phyloP scores from a whole-genome alignment of 2,888 invertebrate species.

The Dexiosoma caninum region DNA sequence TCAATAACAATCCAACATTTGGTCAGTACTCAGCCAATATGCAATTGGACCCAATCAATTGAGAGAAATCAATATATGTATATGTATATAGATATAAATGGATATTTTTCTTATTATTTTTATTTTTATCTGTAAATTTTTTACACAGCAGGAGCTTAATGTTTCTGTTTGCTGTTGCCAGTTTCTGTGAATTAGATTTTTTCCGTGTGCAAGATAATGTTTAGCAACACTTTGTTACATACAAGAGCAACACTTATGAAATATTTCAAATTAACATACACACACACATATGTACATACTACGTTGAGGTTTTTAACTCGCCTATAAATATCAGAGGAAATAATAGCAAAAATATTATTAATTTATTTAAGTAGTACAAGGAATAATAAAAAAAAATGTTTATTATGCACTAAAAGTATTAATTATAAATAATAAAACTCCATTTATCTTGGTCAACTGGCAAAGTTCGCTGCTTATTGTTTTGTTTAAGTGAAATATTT shows the following conservation, averaged over 20 bases:
- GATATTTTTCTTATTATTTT: slow-evolving; percentile 4
- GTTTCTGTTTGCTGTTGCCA: slow-evolving; percentile 23
- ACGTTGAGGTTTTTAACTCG: slow-evolving; percentile 36
- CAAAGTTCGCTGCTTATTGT: no score
- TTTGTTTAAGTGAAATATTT: no score
- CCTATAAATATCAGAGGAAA: slow-evolving; percentile 14
- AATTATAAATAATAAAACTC: slow-evolving; percentile 1
- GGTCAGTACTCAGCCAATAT: not conserved
- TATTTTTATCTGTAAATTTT: slow-evolving; percentile 20
- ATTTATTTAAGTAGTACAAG: slow-evolving; percentile 12
- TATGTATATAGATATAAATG: slow-evolving; percentile 28
- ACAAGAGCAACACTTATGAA: slow-evolving; percentile 55
- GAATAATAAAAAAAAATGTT: not conserved
- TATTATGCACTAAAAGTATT: slow-evolving; percentile 11
- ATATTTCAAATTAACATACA: slow-evolving; percentile 58
- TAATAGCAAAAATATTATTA: slow-evolving; percentile 36
- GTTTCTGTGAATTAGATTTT: not conserved
- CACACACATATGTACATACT: no score
- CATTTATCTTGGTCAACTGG: no score
- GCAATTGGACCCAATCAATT: slow-evolving; percentile 19
- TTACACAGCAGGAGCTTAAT: slow-evolving; percentile 52
- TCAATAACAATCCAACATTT: not conserved
- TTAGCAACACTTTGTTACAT: slow-evolving; percentile 54
- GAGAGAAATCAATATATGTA: no score
- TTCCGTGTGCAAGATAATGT: slow-evolving; percentile 48